Percentiles rank a stretch among this genome's conserved stretches.
Evolutionary conservation across 2,113 vertebrate species (phyloP).

Genomic region (Charadrius vociferus): DNA sequence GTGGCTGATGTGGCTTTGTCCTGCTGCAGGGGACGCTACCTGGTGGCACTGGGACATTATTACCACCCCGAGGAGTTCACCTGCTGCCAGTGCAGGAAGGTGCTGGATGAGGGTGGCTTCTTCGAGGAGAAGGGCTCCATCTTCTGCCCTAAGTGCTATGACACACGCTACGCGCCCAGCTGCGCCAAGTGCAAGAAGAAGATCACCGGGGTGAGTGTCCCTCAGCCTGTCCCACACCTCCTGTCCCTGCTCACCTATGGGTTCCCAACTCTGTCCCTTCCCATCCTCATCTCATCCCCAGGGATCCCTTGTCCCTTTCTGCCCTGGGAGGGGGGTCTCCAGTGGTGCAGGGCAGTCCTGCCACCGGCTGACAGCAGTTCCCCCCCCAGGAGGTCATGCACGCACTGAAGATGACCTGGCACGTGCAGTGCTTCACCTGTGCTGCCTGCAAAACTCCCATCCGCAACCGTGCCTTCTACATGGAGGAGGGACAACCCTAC

Average conservation of each 20-base stretch:
- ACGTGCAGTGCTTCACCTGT: slow-evolving; percentile 94
- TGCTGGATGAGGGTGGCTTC: slow-evolving; percentile 95
- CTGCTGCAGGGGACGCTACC: slow-evolving; percentile 86
- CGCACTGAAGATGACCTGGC: slow-evolving; percentile 98
- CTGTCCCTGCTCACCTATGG: not conserved
- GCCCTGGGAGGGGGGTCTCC: not conserved
- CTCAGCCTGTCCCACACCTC: not conserved
- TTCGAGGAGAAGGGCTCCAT: slow-evolving; percentile 95
- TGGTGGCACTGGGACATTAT: slow-evolving; percentile 92
- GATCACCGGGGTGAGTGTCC: slow-evolving; percentile 88
- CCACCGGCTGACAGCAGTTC: not conserved
- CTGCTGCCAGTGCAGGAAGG: slow-evolving; percentile 91
- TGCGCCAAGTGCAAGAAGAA: slow-evolving; percentile 98
- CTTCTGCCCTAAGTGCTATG: slow-evolving; percentile 93
- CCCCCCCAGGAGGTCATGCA: slow-evolving; percentile 94
- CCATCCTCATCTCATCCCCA: not conserved
- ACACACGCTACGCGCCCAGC: slow-evolving; percentile 90
- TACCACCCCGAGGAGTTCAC: slow-evolving; percentile 98
- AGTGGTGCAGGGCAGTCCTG: fast-evolving
- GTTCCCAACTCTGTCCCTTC: not conserved
- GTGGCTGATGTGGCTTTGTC: not conserved
- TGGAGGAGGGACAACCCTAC: slow-evolving; percentile 98
- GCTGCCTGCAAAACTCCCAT: slow-evolving; percentile 93
- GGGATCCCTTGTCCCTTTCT: not conserved
- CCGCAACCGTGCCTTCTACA: slow-evolving; percentile 96